phyloP scores from a whole-genome alignment of 1,140 invertebrate genomes.

The Nixonia krombeini region DNA sequence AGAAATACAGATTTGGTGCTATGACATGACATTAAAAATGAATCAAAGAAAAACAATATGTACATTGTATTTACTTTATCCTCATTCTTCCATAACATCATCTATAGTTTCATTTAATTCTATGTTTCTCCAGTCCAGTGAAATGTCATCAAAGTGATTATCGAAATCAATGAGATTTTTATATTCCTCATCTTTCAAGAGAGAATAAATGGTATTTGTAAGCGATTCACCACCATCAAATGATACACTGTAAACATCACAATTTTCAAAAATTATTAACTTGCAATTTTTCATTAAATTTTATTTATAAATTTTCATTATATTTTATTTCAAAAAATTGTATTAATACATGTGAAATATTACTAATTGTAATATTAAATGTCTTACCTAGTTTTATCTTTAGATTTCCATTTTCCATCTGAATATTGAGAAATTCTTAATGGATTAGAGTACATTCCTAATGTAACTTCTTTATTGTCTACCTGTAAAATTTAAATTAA shows the following conservation, averaged over 20 bases:
- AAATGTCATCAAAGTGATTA: constrained; percentile 89
- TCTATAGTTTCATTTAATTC: constrained; percentile 76
- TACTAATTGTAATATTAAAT: constrained; percentile 15
- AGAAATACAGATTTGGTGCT: not conserved
- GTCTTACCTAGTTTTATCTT: constrained; percentile 69
- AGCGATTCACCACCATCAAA: constrained; percentile 72
- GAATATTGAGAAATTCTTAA: constrained; percentile 79
- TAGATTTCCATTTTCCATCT: constrained; percentile 82
- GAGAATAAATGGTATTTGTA: constrained; percentile 74
- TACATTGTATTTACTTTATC: not conserved
- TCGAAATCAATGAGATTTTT: constrained; percentile 89
- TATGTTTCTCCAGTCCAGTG: constrained; percentile 86
- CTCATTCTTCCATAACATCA: constrained; percentile 51
- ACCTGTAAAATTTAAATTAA: too few species aligned
- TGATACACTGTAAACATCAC: constrained; percentile 57
- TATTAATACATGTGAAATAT: not conserved
- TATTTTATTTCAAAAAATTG: not conserved
- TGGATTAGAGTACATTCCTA: constrained; percentile 76
- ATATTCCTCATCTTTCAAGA: constrained; percentile 79
- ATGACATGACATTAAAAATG: not conserved
- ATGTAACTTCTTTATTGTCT: constrained; percentile 81
- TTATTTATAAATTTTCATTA: constrained; percentile 10
- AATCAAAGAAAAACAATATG: not conserved
- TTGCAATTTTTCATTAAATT: constrained; percentile 7
- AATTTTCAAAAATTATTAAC: constrained; percentile 36